Evolutionary conservation across 2,888 invertebrate species (phyloP).

Genomic region (Azorinus chamasolen): DNA sequence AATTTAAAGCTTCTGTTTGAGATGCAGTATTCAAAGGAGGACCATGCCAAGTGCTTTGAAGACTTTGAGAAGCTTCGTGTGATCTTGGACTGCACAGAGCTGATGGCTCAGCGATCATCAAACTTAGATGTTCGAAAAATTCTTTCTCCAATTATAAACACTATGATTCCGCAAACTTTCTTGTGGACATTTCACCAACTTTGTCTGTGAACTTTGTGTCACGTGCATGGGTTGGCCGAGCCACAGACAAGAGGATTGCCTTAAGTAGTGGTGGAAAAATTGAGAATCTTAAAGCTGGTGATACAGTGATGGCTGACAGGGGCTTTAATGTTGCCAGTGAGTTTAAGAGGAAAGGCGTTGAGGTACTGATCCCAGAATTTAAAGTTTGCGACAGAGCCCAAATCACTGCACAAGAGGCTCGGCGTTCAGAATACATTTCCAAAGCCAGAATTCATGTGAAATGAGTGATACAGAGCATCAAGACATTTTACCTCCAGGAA

Average conservation of each 20-base stretch:
- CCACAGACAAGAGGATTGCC: constrained; percentile 53
- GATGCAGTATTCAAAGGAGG: constrained; percentile 28
- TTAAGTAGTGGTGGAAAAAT: constrained; percentile 30
- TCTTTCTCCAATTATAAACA: constrained; percentile 48
- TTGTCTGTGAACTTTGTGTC: constrained; percentile 52
- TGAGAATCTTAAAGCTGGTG: constrained; percentile 12
- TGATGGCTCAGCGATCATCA: constrained; percentile 38
- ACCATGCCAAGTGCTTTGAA: constrained; percentile 18
- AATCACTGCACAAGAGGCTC: constrained; percentile 9
- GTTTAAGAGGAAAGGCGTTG: constrained; percentile 24
- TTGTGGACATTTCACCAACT: constrained; percentile 49
- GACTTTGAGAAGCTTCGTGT: constrained; percentile 27
- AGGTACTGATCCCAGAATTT: constrained; percentile 27
- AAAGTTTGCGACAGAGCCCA: constrained; percentile 27
- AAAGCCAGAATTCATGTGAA: too few relatives aligned
- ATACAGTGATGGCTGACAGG: constrained; percentile 44
- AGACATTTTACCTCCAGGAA: constrained; percentile 36
- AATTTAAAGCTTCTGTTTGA: constrained; percentile 41
- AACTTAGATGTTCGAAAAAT: constrained; percentile 35
- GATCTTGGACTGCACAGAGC: constrained; percentile 52
- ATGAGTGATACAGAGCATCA: constrained; percentile 41
- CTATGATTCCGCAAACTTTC: constrained; percentile 38
- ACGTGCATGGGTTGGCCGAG: constrained; percentile 42
- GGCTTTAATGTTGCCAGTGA: constrained; percentile 28
- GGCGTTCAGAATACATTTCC: constrained; percentile 20